A percentile compares a stretch with the other conserved stretches of the same genome.
phyloP scores from a whole-genome alignment of 2,888 invertebrate species.

The Morinoia aosen region DNA sequence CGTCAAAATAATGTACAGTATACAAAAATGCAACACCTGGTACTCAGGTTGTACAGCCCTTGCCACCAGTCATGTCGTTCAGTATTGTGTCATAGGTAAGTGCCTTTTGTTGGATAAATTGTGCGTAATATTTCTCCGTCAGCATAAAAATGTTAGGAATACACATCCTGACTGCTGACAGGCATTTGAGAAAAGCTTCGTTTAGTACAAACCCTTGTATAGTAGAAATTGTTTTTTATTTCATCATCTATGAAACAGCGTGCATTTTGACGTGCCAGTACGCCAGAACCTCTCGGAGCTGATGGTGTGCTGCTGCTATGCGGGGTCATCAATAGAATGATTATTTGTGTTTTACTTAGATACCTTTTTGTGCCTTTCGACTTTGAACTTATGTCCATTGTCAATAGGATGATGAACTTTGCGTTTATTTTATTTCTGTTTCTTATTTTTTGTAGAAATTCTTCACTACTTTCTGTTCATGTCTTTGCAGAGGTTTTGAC shows the following conservation, averaged over 20 bases:
- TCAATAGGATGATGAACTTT: neutral
- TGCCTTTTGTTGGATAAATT: neutral
- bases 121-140: neutral
- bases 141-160: neutral
- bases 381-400: neutral
- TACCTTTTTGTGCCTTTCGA: neutral
- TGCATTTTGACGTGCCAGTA: constrained; percentile 14
- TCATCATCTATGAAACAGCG: neutral
- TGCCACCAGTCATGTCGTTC: neutral
- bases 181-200: neutral
- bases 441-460: neutral
- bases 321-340: neutral
- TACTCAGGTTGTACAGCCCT: neutral
- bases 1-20: neutral
- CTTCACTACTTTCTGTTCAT: neutral
- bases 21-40: neutral
- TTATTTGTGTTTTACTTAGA: neutral
- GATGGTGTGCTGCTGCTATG: neutral
- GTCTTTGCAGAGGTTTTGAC: neutral
- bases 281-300: neutral
- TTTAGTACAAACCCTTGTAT: constrained; percentile 20
- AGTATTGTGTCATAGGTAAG: neutral
- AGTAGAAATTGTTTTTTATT: neutral
- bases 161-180: neutral
- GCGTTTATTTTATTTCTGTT: neutral